Percentiles rank a stretch among this genome's conserved stretches.
Evolutionary conservation across 2,797 vertebrate genomes (phyloP).

Genomic region (Tapirus indicus): DNA sequence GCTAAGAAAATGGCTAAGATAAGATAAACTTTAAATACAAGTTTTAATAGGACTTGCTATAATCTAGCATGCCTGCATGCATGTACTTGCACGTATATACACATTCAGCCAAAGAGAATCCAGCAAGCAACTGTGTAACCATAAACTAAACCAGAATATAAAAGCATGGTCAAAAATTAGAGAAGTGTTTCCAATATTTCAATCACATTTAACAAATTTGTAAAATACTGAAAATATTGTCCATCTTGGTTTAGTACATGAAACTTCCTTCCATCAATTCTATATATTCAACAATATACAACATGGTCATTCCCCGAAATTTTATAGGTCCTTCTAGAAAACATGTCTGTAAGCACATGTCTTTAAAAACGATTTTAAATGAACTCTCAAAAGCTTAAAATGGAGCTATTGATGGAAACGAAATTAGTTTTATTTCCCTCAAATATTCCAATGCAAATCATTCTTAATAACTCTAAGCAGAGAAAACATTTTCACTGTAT

Average conservation of each 20-base stretch:
- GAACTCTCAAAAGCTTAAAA: background rate
- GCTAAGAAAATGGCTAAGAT: background rate
- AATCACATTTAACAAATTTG: background rate
- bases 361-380: conserved; percentile 9
- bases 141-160: background rate
- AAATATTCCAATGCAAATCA: background rate
- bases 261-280: background rate
- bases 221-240: background rate
- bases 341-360: background rate
- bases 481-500: background rate
- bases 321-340: background rate
- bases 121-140: background rate
- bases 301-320: background rate
- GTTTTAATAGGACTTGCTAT: background rate
- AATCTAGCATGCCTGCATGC: background rate
- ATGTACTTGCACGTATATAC: background rate
- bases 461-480: background rate
- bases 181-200: background rate
- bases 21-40: background rate
- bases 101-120: background rate
- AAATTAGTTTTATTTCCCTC: background rate
- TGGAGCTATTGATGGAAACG: background rate
- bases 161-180: background rate
- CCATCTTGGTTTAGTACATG: background rate
- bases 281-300: background rate